Conservation (phyloP, 2,888 invertebrate species). For the Lamproptera curius region DNA sequence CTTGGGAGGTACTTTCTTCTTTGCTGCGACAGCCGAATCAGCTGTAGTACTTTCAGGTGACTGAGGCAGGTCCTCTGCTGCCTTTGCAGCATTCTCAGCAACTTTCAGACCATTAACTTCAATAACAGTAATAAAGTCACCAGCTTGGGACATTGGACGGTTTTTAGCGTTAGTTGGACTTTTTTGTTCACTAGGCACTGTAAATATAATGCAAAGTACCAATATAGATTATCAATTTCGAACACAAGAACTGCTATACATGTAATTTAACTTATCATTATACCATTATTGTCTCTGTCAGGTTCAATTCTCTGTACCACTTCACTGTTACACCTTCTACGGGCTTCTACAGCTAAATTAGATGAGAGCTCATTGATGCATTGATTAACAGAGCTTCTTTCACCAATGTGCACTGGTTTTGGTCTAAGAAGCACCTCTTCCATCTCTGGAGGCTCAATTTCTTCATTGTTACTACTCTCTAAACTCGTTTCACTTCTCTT, state of each 20-base stretch:
- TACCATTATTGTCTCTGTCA: constrained; percentile 60
- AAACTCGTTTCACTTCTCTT: constrained; percentile 61
- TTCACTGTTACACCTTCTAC: constrained; percentile 73
- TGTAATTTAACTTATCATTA: constrained; percentile 21
- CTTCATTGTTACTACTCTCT: constrained; percentile 57
- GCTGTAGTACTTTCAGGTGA: constrained; percentile 76
- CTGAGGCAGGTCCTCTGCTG: constrained; percentile 58
- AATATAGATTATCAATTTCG: background rate
- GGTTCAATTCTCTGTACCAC: constrained; percentile 63
- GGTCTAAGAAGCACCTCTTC: constrained; percentile 64
- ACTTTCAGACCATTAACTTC: constrained; percentile 90
- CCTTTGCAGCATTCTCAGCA: constrained; percentile 65
- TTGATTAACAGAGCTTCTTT: constrained; percentile 78
- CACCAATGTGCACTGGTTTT: constrained; percentile 55
- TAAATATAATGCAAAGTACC: constrained; percentile 22
- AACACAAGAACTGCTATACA: background rate
- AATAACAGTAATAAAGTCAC: constrained; percentile 91
- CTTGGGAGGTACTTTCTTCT: constrained; percentile 83
- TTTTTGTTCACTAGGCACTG: constrained; percentile 59
- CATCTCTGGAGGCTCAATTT: constrained; percentile 51
- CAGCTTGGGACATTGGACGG: constrained; percentile 74
- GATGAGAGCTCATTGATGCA: constrained; percentile 85
- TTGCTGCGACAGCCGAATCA: constrained; percentile 74
- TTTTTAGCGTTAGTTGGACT: constrained; percentile 65
- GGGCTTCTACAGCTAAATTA: constrained; percentile 62